Evolutionary conservation across 1,140 invertebrate species (phyloP).

Genomic region (Asbolus verrucosus): DNA sequence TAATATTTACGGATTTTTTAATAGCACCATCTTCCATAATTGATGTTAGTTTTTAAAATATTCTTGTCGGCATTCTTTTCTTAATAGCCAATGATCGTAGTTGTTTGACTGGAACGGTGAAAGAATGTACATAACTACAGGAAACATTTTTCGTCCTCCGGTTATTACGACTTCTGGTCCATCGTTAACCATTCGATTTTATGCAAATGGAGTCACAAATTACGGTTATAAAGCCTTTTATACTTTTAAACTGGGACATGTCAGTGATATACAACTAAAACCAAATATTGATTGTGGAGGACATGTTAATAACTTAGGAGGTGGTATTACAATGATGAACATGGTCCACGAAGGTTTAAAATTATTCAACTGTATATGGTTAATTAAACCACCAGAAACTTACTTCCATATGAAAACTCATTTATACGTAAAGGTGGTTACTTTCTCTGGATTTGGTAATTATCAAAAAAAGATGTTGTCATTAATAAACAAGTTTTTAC

Average conservation of each 20-base stretch:
- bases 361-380: constrained; percentile 80
- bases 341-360: constrained; percentile 74
- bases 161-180: constrained; percentile 76
- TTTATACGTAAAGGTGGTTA: constrained; percentile 75
- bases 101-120: constrained; percentile 79
- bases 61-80: too few relatives aligned
- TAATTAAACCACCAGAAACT: constrained; percentile 75
- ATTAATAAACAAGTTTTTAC: too few relatives aligned
- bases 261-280: constrained; percentile 68
- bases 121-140: constrained; percentile 75
- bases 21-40: constrained; percentile 76
- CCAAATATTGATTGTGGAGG: constrained; percentile 80
- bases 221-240: constrained; percentile 78
- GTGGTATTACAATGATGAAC: constrained; percentile 83
- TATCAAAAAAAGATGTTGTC: constrained; percentile 7
- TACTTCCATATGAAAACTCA: constrained; percentile 78
- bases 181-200: constrained; percentile 75
- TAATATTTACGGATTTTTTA: constrained; percentile 80
- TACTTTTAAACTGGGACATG: constrained; percentile 71
- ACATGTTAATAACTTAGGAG: constrained; percentile 78
- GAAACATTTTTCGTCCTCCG: constrained; percentile 77
- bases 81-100: too few relatives aligned
- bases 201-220: constrained; percentile 78
- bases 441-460: constrained; percentile 76
- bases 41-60: constrained; percentile 71